Base-by-base conservation (phyloP, 2,797 vertebrate genomes). In the Atherinosoma microstoma region DNA sequence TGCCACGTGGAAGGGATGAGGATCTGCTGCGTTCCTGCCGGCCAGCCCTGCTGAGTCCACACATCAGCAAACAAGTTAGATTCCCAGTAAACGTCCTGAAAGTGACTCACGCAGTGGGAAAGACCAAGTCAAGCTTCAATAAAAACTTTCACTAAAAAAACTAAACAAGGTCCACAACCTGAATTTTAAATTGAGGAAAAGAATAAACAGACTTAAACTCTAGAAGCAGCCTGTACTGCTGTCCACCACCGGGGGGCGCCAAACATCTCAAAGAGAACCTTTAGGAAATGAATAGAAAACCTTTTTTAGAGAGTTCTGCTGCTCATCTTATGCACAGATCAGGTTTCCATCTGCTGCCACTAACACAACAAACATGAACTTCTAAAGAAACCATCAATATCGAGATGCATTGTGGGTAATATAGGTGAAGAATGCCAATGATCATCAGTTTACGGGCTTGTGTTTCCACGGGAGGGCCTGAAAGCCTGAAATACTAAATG, bases 1-100 rank as follows among this genome's bases (percentile, higher is more conserved):
- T 98, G 98, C 98, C 98, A 99, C 11, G 97, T 95, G 54, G 98
- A 99, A 45, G 98, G 98, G 73, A 99, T 96, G 85, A 99, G 94
- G 76, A 99, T 98, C 93, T 99, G 98, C 86, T 99, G 98, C 24
- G 98, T 96, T 67, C 97, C 97, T 47, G 96, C 96, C n/a, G 97
- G 97, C 98, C 98, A 99, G 79, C 97, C 96, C 95, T 98, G 98
- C 97, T 98, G 92, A 85, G 93, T 51, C 78, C 10, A 78, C 60
- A 86, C 16, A 73, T 6, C 74, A 1, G 80, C 35, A 67, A 35
- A 35, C 47, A 34, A 12, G 4, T 11, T 60, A 38, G 24, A 62
- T 29, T 35, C 1, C 12, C 12, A 29, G 47, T 12, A 67, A 62
- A 73, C 18, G 61, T 57, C 62, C 42, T 54, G 4, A 45, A 67